Evolutionary conservation across 1,140 invertebrate genomes (phyloP).

Genomic region (Atta colombica): DNA sequence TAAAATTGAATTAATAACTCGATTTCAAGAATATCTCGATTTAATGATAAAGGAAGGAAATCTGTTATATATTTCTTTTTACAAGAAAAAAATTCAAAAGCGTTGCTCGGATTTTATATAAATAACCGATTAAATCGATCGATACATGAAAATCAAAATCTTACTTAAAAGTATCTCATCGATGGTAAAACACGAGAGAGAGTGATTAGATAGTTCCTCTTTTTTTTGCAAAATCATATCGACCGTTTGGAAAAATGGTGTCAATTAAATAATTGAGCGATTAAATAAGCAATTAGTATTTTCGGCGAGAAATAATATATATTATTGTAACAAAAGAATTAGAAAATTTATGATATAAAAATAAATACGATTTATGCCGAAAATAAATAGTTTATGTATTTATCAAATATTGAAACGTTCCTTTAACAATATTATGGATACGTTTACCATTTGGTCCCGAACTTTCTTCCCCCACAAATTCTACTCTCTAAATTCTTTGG

Average conservation of each 20-base stretch:
- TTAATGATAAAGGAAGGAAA: neutral
- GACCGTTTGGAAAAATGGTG: neutral
- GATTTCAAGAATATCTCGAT: neutral
- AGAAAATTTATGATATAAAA: conserved; percentile 11
- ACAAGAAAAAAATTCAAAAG: neutral
- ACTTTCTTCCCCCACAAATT: no score
- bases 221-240: neutral
- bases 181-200: neutral
- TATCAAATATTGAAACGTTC: neutral
- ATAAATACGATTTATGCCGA: conserved; percentile 6
- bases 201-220: neutral
- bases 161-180: conserved; percentile 13
- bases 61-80: neutral
- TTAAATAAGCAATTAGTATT: neutral
- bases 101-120: neutral
- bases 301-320: neutral
- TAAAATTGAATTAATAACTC: neutral
- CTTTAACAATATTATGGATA: neutral
- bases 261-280: conserved; percentile 36
- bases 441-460: neutral
- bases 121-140: neutral
- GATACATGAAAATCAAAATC: neutral
- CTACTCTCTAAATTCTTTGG: neutral
- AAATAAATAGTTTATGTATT: conserved; percentile 13
- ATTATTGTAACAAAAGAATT: conserved; percentile 18